Evolutionary conservation across 2,113 vertebrate species (phyloP), one percentile per base, ranked within the genome.

Genomic region (Siphamia tubifer): DNA sequence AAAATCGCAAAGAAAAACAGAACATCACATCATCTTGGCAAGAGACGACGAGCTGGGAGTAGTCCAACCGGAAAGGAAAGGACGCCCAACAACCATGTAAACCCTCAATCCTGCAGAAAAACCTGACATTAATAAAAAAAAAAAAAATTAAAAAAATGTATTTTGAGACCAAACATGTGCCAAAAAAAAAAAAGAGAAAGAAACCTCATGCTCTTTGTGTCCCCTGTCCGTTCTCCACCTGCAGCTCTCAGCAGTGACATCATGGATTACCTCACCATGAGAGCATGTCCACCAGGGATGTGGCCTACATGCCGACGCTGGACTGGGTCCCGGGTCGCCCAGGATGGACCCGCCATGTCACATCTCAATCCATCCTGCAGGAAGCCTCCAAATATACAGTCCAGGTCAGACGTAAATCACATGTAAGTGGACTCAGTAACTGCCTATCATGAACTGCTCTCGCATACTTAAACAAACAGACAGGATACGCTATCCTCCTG

Each of bases 201-300:
- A 21, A 2, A 44, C 30, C 42, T 64, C 19, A 11, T 45, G 47
- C 13, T 73, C 34, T 65, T 44, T 58, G 30, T 39, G 76, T 82
- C 66, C 61, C 74, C 42, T 51, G 74, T 82, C 68, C 44, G 36
- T 65, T 75, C 76, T 85, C 88, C 87, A 91, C 88, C 87, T 92
- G 87, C 84, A 87, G 79, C 74, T 51, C 56, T 5, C 74, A 54
- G 74, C 39, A 11, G 45, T 91, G 79, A 88, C 83, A 76, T 91
- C 81, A 90, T 87, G 73, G 73, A 84, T 89, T 79, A 88, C 83
- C 85, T 90, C 88, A 88, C 61, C 44, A 28, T 75, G 81, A 82
- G 86, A 87, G 45, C 84, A 85, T 61, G 76, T 51, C 40, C 88
- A 76, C 80, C 39, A 38, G 88, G 81, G 87, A 91, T 74, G 12